Base-by-base conservation (phyloP, 2,888 invertebrate genomes). In the Cosmia pyralina region DNA sequence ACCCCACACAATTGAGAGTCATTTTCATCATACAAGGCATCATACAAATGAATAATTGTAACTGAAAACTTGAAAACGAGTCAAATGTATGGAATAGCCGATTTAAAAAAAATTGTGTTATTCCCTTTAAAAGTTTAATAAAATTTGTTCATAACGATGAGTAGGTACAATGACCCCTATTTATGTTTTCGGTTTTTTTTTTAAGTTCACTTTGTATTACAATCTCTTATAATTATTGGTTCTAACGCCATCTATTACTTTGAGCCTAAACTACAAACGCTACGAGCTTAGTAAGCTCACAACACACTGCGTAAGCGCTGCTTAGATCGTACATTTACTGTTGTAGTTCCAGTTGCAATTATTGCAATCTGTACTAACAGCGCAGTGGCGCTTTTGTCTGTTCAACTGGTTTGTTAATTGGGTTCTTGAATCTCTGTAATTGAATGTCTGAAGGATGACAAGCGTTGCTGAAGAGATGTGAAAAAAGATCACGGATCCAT, bases 221-320 rank as follows among this genome's bases (percentile, higher is more conserved):
- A 38, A 22, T 38, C 28, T 22, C 0, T 6, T 19, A n/a, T 19
- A 0, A 38, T 13, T 34, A 1, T 57, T 77, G n/a, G 0, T n/a
- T 60, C 7, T 8, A 72, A 38, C 79, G 82, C 81, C 81, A 82
- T 82, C 81, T 82, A 60, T 69, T 28, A n/a, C 2, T 46, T n/a
- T 2, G 1, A 34, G 0, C 1, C 0, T 68, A 41, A 68, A 82
- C 79, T 82, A 70, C 22, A 17, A 69, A 65, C 22, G 11, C 22
- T 10, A 8, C 48, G 22, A 72, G 65, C 66, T 73, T 69, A 15
- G 11, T 46, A 76, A 66, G 68, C 62, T 69, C 38, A 0, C 28
- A 46, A 17, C 6, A n/a, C n/a, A 34, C 8, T 59, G 55, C 46
- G 67, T 19, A 41, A 50, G 72, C 65, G 64, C 52, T 65, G 28